A percentile compares a stretch with the other conserved stretches of the same genome.
Conservation (phyloP, 2,797 vertebrate species). For the Sarcophilus harrisii region DNA sequence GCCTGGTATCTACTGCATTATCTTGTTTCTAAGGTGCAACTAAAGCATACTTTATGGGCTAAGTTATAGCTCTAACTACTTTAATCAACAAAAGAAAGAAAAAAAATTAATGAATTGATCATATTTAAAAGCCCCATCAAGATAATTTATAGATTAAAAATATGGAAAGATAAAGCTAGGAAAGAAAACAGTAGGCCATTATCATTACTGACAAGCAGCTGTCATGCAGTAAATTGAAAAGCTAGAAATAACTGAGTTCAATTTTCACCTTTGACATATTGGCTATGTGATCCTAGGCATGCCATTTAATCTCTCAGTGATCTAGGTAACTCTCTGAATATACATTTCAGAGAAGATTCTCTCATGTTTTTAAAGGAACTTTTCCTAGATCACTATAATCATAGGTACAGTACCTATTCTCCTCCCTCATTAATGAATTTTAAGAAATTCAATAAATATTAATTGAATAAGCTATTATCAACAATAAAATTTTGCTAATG, state of each 20-base stretch:
- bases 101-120: not conserved
- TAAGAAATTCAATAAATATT: not conserved
- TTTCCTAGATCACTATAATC: not conserved
- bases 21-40: not conserved
- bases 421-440: not conserved
- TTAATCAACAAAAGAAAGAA: not conserved
- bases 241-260: not conserved
- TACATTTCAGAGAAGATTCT: not conserved
- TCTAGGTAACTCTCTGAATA: not conserved
- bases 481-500: not conserved
- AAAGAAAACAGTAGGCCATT: not conserved
- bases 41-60: not conserved
- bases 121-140: not conserved
- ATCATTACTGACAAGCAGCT: not conserved
- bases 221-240: not conserved
- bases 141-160: not conserved
- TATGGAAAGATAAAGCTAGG: not conserved
- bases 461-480: not conserved
- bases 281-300: not conserved
- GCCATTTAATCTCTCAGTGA: not conserved
- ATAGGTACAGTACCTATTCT: not conserved
- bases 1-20: not conserved
- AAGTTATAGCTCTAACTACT: not conserved
- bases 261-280: not conserved
- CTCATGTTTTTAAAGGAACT: not conserved